Percentiles rank a stretch among this genome's conserved stretches.
These are phyloP conservation scores for Sycophila texana DNA, from an alignment of 2,888 invertebrate species.

Conservation along the genomic window DNA sequence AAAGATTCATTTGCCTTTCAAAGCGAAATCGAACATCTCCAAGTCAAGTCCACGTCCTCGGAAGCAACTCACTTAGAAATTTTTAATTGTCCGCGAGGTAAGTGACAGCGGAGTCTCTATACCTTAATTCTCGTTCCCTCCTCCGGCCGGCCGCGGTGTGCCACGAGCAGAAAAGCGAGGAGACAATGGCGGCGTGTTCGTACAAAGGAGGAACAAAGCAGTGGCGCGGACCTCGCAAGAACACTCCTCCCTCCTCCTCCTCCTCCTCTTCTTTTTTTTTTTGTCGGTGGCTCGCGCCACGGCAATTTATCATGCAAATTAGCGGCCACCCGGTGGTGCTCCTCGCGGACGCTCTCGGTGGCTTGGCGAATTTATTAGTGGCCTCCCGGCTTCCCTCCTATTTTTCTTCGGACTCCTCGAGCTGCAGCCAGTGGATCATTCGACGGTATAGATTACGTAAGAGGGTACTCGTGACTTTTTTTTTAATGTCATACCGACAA, in stretches of 20 bases:
- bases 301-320: constrained; percentile 51
- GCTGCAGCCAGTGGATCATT: neutral
- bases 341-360: neutral
- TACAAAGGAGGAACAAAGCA: constrained; percentile 73
- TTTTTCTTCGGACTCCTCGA: too few relatives aligned
- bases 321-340: constrained; percentile 1
- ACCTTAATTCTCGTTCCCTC: neutral
- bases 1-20: too few relatives aligned
- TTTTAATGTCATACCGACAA: too few relatives aligned
- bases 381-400: too few relatives aligned
- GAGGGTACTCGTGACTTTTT: too few relatives aligned
- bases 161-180: neutral
- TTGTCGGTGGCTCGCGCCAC: neutral
- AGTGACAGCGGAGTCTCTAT: neutral
- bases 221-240: constrained; percentile 71
- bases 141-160: neutral
- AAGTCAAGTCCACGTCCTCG: too few relatives aligned
- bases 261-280: neutral
- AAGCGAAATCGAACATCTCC: too few relatives aligned
- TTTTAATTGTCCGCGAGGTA: neutral
- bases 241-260: constrained; percentile 57
- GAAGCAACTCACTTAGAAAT: too few relatives aligned
- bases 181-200: constrained; percentile 65
- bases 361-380: neutral
- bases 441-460: too few relatives aligned